Evolutionary conservation across 2,797 vertebrate genomes (phyloP), one percentile per base, ranked within the genome.

Genomic region (Chanos chanos): DNA sequence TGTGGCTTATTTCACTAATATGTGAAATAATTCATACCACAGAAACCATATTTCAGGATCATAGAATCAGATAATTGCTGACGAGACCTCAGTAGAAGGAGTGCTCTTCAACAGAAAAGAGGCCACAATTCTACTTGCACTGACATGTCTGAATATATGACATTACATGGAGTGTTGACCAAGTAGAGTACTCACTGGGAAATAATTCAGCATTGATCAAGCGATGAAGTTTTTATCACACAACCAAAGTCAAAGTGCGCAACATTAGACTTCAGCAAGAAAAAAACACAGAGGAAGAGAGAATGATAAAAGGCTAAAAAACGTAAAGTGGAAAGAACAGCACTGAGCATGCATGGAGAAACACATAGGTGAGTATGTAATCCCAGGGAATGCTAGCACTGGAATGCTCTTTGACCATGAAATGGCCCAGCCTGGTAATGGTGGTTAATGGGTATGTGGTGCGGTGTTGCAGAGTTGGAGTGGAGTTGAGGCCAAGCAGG

Each of bases 371-470:
- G 84, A 87, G 88, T 92, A 83, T 66, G 77, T 78, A 75, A 79
- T 85, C 83, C 81, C 49, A 74, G 82, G 82, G 82, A 85, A 72
- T 65, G 78, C 75, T 79, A 80, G 78, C 78, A 82, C 84, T 86
- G 66, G 85, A 89, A 85, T 81, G 84, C 86, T 87, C 87, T 83
- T 81, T 92, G 87, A 87, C 85, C 79, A 47, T 89, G 80, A 91
- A 91, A 91, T 90, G 45, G 62, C 51, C 76, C 86, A 77, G 61
- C 80, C 71, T 82, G 58, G 83, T 89, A 90, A 89, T 87, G 82
- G 80, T 81, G 85, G 84, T 78, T 91, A 87, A 90, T 89, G 83
- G 84, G 64, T 62, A 70, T 43, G 25, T 57, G 78, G 61, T 70
- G 75, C 77, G 81, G 73, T 69, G 56, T 66, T 81, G 69, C 68